Percentiles rank a stretch among this genome's conserved stretches.
phyloP scores from a whole-genome alignment of 2,888 invertebrate genomes.

The Drosophila pegasa region DNA sequence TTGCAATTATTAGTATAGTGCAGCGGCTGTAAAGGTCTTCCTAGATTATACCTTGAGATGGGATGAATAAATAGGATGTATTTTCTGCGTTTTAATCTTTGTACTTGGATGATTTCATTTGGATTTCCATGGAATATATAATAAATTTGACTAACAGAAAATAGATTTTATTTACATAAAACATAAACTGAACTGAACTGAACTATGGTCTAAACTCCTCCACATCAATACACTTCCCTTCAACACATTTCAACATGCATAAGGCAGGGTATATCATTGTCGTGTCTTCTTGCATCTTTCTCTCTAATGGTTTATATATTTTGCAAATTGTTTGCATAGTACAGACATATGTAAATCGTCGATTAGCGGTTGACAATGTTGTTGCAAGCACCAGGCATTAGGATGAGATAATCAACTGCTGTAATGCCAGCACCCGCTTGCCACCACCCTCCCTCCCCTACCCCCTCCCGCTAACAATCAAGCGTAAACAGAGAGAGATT shows the following conservation, averaged over 20 bases:
- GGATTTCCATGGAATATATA: too few species aligned
- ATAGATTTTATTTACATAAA: too few species aligned
- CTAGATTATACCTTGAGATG: too few species aligned
- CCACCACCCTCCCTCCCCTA: neutral
- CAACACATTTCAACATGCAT: neutral
- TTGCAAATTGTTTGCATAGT: slow-evolving; percentile 2
- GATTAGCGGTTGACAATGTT: slow-evolving; percentile 36
- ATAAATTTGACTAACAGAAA: too few species aligned
- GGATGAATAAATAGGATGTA: too few species aligned
- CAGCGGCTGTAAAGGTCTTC: neutral
- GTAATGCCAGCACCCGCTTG: neutral
- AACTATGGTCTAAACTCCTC: too few species aligned
- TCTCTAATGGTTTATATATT: neutral
- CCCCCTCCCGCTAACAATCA: neutral
- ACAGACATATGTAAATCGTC: slow-evolving; percentile 31
- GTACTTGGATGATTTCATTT: too few species aligned
- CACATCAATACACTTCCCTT: too few species aligned
- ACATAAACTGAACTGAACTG: too few species aligned
- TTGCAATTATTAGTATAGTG: neutral
- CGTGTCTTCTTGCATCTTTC: too few species aligned
- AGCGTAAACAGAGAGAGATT: slow-evolving; percentile 1
- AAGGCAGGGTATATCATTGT: neutral
- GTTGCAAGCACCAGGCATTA: neutral
- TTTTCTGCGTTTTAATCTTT: too few species aligned
- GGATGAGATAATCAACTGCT: slow-evolving; percentile 5